Evolutionary conservation across 1,140 invertebrate genomes (phyloP).

Genomic region (Bombus soroeensis): DNA sequence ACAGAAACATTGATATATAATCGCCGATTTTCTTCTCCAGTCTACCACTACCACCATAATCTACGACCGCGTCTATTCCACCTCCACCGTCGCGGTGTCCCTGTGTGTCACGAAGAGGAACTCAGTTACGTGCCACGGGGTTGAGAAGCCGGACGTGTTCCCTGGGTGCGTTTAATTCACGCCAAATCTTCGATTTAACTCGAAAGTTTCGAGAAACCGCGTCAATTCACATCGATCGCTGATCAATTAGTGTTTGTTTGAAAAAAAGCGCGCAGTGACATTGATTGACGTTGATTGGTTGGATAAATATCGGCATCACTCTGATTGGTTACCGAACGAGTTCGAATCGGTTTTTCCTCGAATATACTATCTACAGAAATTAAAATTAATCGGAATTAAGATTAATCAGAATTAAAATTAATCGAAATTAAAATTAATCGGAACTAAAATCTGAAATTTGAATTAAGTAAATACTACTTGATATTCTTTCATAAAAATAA

Average conservation of each 20-base stretch:
- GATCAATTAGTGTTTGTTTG: background rate
- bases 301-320: background rate
- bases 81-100: slow-evolving; percentile 48
- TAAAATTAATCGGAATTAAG: background rate
- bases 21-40: slow-evolving; percentile 6
- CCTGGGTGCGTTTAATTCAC: slow-evolving; percentile 39
- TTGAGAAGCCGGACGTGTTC: slow-evolving; percentile 64
- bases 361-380: background rate
- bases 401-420: too few species aligned
- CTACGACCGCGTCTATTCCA: slow-evolving; percentile 39
- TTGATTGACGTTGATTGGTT: slow-evolving; percentile 31
- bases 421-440: background rate
- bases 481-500: background rate
- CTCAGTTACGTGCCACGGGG: slow-evolving; percentile 70
- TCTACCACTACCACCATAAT: slow-evolving; percentile 36
- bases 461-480: background rate
- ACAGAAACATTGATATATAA: background rate
- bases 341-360: background rate
- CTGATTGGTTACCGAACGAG: background rate
- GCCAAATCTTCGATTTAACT: background rate
- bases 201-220: background rate
- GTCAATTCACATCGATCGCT: background rate
- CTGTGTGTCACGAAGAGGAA: slow-evolving; percentile 58
- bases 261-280: background rate
- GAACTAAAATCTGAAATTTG: background rate